A percentile compares a stretch with the other conserved stretches of the same genome.
Evolutionary conservation across 2,797 vertebrate genomes (phyloP).

Genomic region (Pseudotriccus pelzelni): DNA sequence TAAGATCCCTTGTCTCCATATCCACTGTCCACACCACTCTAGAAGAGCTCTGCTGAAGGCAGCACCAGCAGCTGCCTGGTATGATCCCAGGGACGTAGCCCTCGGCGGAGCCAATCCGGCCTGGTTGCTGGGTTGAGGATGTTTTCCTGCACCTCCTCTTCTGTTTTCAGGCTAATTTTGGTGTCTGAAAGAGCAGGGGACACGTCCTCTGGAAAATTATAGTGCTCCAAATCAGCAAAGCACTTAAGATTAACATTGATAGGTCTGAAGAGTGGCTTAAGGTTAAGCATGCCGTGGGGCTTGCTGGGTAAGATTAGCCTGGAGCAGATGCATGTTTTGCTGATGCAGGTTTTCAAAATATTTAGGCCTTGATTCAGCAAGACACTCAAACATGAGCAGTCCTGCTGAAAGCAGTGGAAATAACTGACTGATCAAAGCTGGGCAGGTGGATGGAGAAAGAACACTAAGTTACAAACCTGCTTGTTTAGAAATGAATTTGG

Average conservation of each 20-base stretch:
- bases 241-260: slow-evolving; percentile 17
- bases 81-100: not conserved
- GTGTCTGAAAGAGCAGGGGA: not conserved
- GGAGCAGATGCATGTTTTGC: not conserved
- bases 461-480: not conserved
- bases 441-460: not conserved
- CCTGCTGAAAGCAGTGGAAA: not conserved
- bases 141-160: not conserved
- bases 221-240: not conserved
- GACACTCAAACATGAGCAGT: not conserved
- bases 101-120: accelerated
- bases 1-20: not conserved
- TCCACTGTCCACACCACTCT: not conserved
- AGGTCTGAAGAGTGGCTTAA: slow-evolving; percentile 28
- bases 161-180: not conserved
- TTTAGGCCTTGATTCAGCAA: not conserved
- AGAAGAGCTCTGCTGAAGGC: not conserved
- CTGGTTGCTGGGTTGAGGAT: not conserved
- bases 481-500: not conserved
- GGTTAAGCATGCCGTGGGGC: not conserved
- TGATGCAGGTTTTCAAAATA: slow-evolving; percentile 28
- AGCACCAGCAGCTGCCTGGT: not conserved
- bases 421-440: not conserved
- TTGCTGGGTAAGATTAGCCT: slow-evolving; percentile 6
- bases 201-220: not conserved